phyloP scores from a whole-genome alignment of 2,888 invertebrate genomes.

The Tupiocoris notatus region DNA sequence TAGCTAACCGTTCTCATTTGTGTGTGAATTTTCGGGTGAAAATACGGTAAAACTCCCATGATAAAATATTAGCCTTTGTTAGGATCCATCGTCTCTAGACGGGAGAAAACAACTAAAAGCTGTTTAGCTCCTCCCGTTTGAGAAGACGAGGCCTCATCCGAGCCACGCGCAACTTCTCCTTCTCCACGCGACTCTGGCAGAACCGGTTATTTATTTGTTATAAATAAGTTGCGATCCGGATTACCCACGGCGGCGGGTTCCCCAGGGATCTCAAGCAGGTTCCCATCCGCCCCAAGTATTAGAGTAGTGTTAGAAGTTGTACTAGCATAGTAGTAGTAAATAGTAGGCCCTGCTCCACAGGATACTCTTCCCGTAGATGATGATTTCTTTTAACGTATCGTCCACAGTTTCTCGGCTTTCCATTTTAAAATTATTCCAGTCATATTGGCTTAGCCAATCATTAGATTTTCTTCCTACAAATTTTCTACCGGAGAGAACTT shows the following conservation, averaged over 20 bases:
- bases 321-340: neutral
- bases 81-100: too few relatives aligned
- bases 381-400: neutral
- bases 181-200: conserved; percentile 1
- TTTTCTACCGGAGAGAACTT: too few relatives aligned
- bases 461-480: neutral
- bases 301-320: too few relatives aligned
- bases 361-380: neutral
- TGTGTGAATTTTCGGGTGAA: too few relatives aligned
- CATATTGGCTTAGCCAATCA: neutral
- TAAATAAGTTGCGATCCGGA: conserved; percentile 41
- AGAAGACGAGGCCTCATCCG: conserved; percentile 14
- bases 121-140: neutral
- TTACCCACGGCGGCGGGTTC: conserved; percentile 37
- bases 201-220: conserved; percentile 42
- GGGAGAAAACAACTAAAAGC: too few relatives aligned
- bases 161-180: conserved; percentile 38
- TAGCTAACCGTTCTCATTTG: too few relatives aligned
- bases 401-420: neutral
- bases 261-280: conserved; percentile 13
- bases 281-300: neutral
- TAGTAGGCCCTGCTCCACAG: neutral
- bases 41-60: too few relatives aligned
- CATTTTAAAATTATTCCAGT: neutral
- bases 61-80: too few relatives aligned